Base-by-base conservation (phyloP, 2,113 vertebrate genomes). In the Trichechus manatus region DNA sequence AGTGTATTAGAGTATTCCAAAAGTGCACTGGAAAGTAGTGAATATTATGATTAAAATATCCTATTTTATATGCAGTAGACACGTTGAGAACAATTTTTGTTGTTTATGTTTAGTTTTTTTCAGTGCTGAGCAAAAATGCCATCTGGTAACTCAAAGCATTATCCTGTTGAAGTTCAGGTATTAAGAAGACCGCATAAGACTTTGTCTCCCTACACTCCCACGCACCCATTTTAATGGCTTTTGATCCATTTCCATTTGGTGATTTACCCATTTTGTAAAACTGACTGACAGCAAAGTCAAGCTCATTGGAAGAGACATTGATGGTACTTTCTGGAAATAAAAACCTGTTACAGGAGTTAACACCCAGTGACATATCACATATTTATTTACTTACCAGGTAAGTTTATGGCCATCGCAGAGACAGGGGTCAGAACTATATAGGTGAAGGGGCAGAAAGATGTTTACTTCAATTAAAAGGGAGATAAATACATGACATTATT, bases 191-290 rank as follows among this genome's bases (percentile, higher is more conserved):
- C 75, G 19, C 3, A 66, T 74, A 13, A 5, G 63, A n/a, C 5
- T 64, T 89, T 72, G 23, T 77, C 86, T 81, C 15, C 50, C 7
- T 68, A 15, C 7, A 27, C 44, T 36, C 44, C 7, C 33, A 27
- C 61, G 19, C 4, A 22, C 27, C 63, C n/a, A 39, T 33, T 81
- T 83, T 64, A 74, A 94, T 87, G 70, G 20, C 36, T 74, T 97
- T 74, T 80, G 61, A 22, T 61, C 39, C 27, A 66, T 91, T 96
- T 94, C 61, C 11, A 87, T 74, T 61, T 56, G 42, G 6, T 78
- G 42, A 94, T 91, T 91, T 83, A 84, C 50, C n/a, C 74, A 84
- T 93, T 93, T 87, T 68, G 14, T n/a, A 56, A 95, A 72, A 84
- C 39, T 63, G 31, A 79, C 39, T 88, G 74, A 84, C 59, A 88